Percentiles rank a stretch among this genome's conserved stretches.
Evolutionary conservation across 2,888 invertebrate genomes (phyloP).

Genomic region (Oxyteleia sp.): DNA sequence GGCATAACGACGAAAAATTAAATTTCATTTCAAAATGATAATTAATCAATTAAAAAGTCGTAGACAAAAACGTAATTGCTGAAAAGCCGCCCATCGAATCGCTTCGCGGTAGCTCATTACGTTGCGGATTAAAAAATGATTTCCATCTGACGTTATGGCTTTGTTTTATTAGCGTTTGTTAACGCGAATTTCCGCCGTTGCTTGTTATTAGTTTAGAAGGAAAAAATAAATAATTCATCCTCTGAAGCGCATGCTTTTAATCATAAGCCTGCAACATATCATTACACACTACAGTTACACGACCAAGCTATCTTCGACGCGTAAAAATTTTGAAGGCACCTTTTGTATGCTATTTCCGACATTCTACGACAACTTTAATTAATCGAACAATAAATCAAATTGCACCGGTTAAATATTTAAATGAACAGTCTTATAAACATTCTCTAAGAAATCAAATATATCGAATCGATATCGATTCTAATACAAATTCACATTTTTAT

Average conservation of each 20-base stretch:
- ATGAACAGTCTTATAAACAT: too few relatives aligned
- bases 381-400: conserved; percentile 20
- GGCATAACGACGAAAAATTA: too few relatives aligned
- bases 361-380: neutral
- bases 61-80: conserved; percentile 2
- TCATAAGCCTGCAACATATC: conserved; percentile 51
- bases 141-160: conserved; percentile 10
- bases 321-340: conserved; percentile 51
- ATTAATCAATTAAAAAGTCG: neutral
- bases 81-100: neutral
- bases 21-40: too few relatives aligned
- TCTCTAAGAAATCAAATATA: too few relatives aligned
- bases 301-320: conserved; percentile 48
- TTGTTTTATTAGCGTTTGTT: conserved; percentile 24
- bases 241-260: conserved; percentile 53
- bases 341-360: conserved; percentile 35
- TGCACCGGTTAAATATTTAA: too few relatives aligned
- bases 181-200: conserved; percentile 16
- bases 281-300: conserved; percentile 64
- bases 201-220: conserved; percentile 20
- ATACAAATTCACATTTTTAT: too few relatives aligned
- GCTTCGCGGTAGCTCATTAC: neutral
- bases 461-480: too few relatives aligned
- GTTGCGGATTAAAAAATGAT: neutral
- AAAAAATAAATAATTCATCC: conserved; percentile 61